These are phyloP conservation scores for Melanocharis versteri DNA, from an alignment of 2,113 vertebrate species.

Conservation along the genomic window DNA sequence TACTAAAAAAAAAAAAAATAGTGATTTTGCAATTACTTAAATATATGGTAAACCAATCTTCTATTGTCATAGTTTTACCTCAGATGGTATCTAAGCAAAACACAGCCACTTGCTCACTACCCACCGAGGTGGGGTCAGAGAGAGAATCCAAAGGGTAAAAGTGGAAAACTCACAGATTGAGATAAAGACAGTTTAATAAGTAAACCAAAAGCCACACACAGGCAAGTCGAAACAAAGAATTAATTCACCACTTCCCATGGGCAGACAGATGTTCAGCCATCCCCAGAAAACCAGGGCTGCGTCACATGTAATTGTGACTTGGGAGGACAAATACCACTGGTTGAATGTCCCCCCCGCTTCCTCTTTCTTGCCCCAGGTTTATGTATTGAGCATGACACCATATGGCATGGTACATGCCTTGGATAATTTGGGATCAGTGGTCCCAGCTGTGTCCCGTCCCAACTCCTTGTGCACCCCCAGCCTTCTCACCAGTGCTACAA, in stretches of 20 bases:
- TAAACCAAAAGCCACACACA: neutral
- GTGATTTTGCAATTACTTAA: neutral
- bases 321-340: neutral
- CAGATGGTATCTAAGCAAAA: neutral
- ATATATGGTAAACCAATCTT: neutral
- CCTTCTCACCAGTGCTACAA: neutral
- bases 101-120: neutral
- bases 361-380: neutral
- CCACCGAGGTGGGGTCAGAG: too few species aligned
- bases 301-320: neutral
- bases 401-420: neutral
- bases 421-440: neutral
- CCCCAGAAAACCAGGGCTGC: neutral
- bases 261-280: neutral
- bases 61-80: neutral
- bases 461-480: neutral
- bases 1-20: neutral
- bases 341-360: fast-evolving
- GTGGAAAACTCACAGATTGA: neutral
- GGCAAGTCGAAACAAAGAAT: neutral
- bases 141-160: neutral
- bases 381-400: neutral
- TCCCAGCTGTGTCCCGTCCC: neutral
- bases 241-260: neutral
- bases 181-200: neutral